Base-by-base conservation (phyloP, 2,888 invertebrate genomes). In the Noctua comes region DNA sequence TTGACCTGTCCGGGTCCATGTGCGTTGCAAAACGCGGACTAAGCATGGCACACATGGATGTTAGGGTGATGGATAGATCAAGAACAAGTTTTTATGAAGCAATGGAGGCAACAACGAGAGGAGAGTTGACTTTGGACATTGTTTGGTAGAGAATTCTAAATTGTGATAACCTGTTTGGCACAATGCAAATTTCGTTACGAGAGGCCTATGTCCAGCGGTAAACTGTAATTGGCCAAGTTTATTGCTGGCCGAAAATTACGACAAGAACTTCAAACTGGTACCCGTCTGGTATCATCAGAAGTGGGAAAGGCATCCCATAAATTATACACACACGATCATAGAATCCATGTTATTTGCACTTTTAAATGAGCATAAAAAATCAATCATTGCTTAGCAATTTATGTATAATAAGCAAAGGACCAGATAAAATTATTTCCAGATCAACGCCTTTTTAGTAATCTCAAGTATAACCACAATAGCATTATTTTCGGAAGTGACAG, bases 1-100 rank as follows among this genome's bases (percentile, higher is more conserved):
- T 91, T 94, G 94, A 94, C 93, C 94, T 94, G 94, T 93, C 91
- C 92, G 91, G 87, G 89, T 90, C 91, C 92, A 91, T 87, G 89
- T 90, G 91, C 89, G 91, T 94, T 93, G 90, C 92, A 91, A 93
- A 92, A 93, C 87, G 82, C 80, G 84, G 81, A 31, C 84, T 88
- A 90, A 85, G 89, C 84, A 77, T 76, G 86, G 90, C 85, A 73
- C 80, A 91, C 90, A 92, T 87, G 80, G 82, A 66, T 64, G 24
- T 74, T 69, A 77, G 27, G 8, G 73, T 72, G 48, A 69, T 79
- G 21, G 27, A 85, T 76, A 21, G 70, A 70, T 68, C 68, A 43
- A 72, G 59, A 3, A 62, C 48, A 54, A 71, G 62, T 64, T 83
- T 66, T 71, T 43, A 66, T 62, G 70, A 48, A 51, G 64, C 54